Evolutionary conservation across 2,888 invertebrate species (phyloP).

Genomic region (Hypolimnas misippus): DNA sequence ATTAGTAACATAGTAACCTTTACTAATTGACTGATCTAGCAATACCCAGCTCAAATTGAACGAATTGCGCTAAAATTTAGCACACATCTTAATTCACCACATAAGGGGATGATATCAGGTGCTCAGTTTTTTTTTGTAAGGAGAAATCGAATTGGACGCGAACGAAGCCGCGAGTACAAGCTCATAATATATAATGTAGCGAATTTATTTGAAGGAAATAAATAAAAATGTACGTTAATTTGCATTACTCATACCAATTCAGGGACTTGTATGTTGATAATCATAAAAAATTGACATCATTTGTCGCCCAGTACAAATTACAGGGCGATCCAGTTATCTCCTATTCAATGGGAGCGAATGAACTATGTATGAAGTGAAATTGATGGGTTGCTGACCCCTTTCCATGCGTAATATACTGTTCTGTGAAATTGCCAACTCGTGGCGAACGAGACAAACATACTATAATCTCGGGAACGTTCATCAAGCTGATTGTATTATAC

Average conservation of each 20-base stretch:
- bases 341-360: constrained; percentile 20
- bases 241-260: background rate
- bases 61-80: too few species aligned
- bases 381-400: constrained; percentile 18
- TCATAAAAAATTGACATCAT: background rate
- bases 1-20: too few species aligned
- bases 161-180: too few species aligned
- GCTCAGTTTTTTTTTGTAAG: too few species aligned
- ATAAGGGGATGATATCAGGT: too few species aligned
- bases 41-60: too few species aligned
- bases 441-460: background rate
- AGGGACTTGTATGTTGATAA: background rate
- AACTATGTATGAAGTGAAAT: constrained; percentile 17
- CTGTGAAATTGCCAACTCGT: background rate
- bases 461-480: background rate
- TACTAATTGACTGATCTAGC: too few species aligned
- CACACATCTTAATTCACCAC: too few species aligned
- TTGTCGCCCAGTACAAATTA: constrained; percentile 11
- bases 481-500: background rate
- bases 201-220: too few species aligned
- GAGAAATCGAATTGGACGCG: too few species aligned
- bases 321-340: constrained; percentile 16
- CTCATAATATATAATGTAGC: too few species aligned
- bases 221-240: too few species aligned
- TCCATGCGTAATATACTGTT: constrained; percentile 14